phyloP scores from a whole-genome alignment of 2,113 vertebrate genomes.

The Rhinogobius similis region DNA sequence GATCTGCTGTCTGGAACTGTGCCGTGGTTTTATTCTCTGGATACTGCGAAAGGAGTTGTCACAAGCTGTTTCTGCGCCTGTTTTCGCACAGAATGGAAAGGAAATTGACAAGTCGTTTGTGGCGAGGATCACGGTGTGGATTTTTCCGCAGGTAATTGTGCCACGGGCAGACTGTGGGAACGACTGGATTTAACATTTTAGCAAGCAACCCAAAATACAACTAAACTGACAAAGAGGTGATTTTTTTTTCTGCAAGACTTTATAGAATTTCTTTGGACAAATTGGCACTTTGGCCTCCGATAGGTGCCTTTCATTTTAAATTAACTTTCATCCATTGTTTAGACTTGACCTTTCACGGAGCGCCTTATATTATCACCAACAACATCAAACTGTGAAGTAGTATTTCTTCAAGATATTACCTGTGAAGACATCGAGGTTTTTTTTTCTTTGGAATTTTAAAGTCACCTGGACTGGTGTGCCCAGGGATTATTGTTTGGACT shows the following conservation, averaged over 20 bases:
- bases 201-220: constrained; percentile 9
- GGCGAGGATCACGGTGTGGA: constrained; percentile 70
- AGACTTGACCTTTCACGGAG: constrained; percentile 47
- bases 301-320: constrained; percentile 78
- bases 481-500: constrained; percentile 66
- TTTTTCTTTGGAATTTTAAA: constrained; percentile 28
- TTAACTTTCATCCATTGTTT: constrained; percentile 25
- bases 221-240: constrained; percentile 28
- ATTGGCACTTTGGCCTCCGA: constrained; percentile 55
- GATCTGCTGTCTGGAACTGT: constrained; percentile 49
- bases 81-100: constrained; percentile 71
- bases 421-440: constrained; percentile 31
- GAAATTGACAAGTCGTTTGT: constrained; percentile 69
- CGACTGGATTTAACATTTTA: constrained; percentile 48
- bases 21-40: constrained; percentile 34
- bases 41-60: constrained; percentile 38
- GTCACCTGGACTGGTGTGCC: constrained; percentile 56
- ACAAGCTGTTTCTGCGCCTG: constrained; percentile 6
- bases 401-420: constrained; percentile 17
- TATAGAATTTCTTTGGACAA: constrained; percentile 31
- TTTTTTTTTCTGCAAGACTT: constrained; percentile 39
- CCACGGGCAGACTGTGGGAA: constrained; percentile 49
- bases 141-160: constrained; percentile 72
- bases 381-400: constrained; percentile 30
- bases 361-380: constrained; percentile 40